Evolutionary conservation across 2,888 invertebrate species (phyloP), one percentile per base, ranked within the genome.

Genomic region (Charanyca ferruginea): DNA sequence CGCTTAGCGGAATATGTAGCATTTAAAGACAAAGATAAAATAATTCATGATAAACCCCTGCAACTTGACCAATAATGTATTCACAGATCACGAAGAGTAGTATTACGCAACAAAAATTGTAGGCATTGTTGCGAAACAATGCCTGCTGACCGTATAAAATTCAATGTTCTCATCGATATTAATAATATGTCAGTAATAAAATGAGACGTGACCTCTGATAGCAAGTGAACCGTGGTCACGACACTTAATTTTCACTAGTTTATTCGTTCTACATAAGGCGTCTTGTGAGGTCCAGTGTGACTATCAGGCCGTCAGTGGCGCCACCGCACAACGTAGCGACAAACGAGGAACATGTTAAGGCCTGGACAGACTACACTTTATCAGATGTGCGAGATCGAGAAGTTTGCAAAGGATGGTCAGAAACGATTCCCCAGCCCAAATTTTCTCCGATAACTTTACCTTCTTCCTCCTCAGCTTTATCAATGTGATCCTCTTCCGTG

Each of bases 171-270:
- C 88, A 85, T 86, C 85, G 89, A 91, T 94, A 93, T 92, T 92
- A 93, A 90, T 92, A 93, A 94, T 92, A 94, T 92, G 93, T 92
- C 93, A 91, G 89, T 89, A 93, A 94, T 94, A 93, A 93, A 94
- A 91, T 92, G 86, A 89, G 91, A 91, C 91, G 86, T 91, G 95
- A 94, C 95, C 94, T 81, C 63, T 83, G 95, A 94, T 95, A 95
- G 85, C 81, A 85, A 83, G 79, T 90, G 94, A 92, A 88, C 93
- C 89, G 88, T 88, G 85, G 86, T 85, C 87, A 86, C 89, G 88
- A 94, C 94, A 94, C 93, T 94, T 94, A 90, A 94, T 94, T 94
- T 94, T 94, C 94, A 93, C 92, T 91, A 92, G 89, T 93, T 90
- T 91, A 93, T 91, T 85, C 89, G 93, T 89, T 92, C 92, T 89